Percentiles rank a stretch among this genome's conserved stretches.
Evolutionary conservation across 1,140 invertebrate genomes (phyloP).

Genomic region (Chironomus striatipennis): DNA sequence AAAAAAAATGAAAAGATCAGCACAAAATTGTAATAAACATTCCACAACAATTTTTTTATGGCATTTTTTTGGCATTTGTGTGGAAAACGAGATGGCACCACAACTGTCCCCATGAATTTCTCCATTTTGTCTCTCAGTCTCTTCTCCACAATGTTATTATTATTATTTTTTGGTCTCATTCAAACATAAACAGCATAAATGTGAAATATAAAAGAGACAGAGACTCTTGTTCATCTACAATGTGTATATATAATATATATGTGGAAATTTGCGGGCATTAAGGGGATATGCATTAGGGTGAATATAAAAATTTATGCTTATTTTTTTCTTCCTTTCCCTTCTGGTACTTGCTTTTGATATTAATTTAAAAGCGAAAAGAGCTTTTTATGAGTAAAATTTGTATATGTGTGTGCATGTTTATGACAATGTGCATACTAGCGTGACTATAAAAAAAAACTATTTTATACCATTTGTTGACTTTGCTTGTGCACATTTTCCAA

Average conservation of each 20-base stretch:
- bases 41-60: conserved; percentile 21
- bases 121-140: too few relatives aligned
- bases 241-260: background rate
- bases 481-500: background rate
- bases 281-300: conserved; percentile 1
- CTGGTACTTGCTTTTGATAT: background rate
- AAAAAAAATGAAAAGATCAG: background rate
- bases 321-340: background rate
- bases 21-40: background rate
- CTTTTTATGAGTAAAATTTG: background rate
- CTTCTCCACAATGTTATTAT: too few relatives aligned
- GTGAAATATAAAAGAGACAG: too few relatives aligned
- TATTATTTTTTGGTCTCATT: too few relatives aligned
- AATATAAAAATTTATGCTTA: conserved; percentile 15
- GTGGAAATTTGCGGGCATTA: background rate
- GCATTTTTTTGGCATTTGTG: conserved; percentile 15
- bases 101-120: conserved; percentile 5
- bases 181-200: too few relatives aligned
- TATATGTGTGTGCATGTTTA: background rate
- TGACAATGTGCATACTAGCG: background rate
- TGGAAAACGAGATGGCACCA: background rate
- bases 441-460: background rate
- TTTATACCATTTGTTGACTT: background rate
- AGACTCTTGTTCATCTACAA: too few relatives aligned
- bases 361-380: background rate